These are phyloP conservation scores for Crematogaster levior DNA, from an alignment of 2,888 invertebrate genomes.

Conservation along the genomic window DNA sequence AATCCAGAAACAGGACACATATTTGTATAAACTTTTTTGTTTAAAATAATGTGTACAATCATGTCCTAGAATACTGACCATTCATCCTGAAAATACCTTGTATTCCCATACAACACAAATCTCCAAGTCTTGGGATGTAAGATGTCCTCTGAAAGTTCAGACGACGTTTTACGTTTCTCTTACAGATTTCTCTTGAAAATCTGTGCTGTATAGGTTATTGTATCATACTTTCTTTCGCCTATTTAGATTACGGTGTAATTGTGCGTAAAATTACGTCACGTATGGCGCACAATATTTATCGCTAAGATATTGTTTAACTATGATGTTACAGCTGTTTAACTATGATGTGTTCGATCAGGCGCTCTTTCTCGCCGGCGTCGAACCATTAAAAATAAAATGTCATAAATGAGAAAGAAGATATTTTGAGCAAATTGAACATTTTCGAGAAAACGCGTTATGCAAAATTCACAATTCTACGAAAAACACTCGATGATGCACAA, in stretches of 20 bases:
- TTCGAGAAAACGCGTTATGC: background rate
- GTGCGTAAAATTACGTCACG: constrained; percentile 36
- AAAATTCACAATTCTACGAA: background rate
- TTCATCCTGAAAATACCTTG: no score
- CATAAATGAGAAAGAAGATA: background rate
- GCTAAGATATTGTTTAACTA: constrained; percentile 23
- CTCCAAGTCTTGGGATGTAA: no score
- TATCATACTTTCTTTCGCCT: constrained; percentile 63
- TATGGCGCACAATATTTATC: constrained; percentile 30
- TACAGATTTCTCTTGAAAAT: no score
- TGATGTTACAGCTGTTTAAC: constrained; percentile 16
- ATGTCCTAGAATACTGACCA: no score
- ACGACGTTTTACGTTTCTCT: no score
- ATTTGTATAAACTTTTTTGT: no score
- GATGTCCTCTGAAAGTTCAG: no score
- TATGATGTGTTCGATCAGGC: constrained; percentile 42
- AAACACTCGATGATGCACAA: background rate
- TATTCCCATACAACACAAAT: no score
- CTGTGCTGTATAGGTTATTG: no score
- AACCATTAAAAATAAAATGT: background rate
- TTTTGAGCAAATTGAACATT: background rate
- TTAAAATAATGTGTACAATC: no score
- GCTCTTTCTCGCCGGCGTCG: constrained; percentile 26
- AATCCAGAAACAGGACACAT: no score
- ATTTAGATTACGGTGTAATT: constrained; percentile 59